These are phyloP conservation scores for Phoxinus phoxinus DNA, from an alignment of 2,113 vertebrate species.

Conservation along the genomic window DNA sequence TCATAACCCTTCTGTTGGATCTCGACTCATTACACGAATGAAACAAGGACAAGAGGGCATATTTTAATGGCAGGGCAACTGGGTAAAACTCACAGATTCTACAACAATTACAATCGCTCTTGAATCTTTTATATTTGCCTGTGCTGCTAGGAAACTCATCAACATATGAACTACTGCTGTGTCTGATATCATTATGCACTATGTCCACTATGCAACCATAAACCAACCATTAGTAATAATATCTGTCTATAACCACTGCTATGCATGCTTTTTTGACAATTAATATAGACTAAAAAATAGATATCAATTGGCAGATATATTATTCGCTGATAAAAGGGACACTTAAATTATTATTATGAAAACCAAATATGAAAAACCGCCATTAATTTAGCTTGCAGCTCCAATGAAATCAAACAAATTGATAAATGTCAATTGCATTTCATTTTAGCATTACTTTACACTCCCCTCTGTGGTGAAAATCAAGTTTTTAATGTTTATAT, in stretches of 20 bases:
- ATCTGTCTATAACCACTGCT: not conserved
- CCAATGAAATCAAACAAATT: not conserved
- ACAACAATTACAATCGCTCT: not conserved
- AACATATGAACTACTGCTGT: not conserved
- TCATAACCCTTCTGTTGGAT: conserved; percentile 39
- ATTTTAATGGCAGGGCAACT: not conserved
- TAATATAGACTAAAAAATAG: not conserved
- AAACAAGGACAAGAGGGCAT: not conserved
- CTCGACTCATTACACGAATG: conserved; percentile 4
- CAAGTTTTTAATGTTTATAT: no score
- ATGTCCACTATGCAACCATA: not conserved
- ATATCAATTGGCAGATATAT: not conserved
- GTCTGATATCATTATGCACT: not conserved
- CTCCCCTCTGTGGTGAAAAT: no score
- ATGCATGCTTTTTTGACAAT: not conserved
- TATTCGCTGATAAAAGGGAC: not conserved
- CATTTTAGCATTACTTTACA: not conserved
- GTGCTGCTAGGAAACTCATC: not conserved
- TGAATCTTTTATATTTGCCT: conserved; percentile 5
- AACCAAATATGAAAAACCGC: not conserved
- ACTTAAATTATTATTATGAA: not conserved
- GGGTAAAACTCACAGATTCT: not conserved
- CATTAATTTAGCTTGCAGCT: not conserved
- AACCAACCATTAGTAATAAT: not conserved
- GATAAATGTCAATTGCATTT: not conserved